These are phyloP conservation scores for Leptodactylus fuscus DNA, from an alignment of 2,113 vertebrate species.

Conservation along the genomic window DNA sequence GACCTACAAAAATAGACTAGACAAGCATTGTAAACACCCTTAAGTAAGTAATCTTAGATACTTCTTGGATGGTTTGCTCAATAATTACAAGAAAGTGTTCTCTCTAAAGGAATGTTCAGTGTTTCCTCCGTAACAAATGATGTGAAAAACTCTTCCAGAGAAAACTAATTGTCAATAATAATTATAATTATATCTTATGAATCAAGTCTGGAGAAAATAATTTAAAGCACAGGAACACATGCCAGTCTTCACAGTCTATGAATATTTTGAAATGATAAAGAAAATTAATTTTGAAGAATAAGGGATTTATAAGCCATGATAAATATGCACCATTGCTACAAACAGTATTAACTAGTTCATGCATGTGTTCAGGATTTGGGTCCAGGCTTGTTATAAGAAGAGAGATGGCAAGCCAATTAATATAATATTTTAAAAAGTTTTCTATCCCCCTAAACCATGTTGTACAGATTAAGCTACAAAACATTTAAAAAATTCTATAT, in stretches of 20 bases:
- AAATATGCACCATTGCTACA: too few relatives aligned
- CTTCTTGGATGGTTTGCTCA: slow-evolving; percentile 45
- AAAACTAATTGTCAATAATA: slow-evolving; percentile 52
- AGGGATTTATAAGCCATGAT: too few relatives aligned
- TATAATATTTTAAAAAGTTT: too few relatives aligned
- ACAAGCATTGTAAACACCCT: slow-evolving; percentile 37
- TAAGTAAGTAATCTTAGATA: slow-evolving; percentile 37
- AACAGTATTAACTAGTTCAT: too few relatives aligned
- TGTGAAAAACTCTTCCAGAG: slow-evolving; percentile 34
- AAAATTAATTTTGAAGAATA: background rate
- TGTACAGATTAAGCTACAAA: too few relatives aligned
- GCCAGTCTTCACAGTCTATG: slow-evolving; percentile 22
- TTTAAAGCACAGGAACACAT: slow-evolving; percentile 8
- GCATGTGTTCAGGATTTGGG: too few relatives aligned
- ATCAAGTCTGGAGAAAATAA: slow-evolving; percentile 25
- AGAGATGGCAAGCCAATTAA: too few relatives aligned
- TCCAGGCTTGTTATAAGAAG: too few relatives aligned
- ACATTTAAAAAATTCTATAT: background rate
- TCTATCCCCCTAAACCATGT: too few relatives aligned
- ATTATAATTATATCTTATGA: slow-evolving; percentile 50
- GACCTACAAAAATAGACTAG: background rate
- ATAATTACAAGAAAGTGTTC: slow-evolving; percentile 39
- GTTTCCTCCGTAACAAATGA: slow-evolving; percentile 32
- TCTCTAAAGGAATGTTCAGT: slow-evolving; percentile 19
- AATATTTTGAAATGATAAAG: background rate